Evolutionary conservation across 1,140 invertebrate species (phyloP).

Genomic region (Drosophila punjabiensis): DNA sequence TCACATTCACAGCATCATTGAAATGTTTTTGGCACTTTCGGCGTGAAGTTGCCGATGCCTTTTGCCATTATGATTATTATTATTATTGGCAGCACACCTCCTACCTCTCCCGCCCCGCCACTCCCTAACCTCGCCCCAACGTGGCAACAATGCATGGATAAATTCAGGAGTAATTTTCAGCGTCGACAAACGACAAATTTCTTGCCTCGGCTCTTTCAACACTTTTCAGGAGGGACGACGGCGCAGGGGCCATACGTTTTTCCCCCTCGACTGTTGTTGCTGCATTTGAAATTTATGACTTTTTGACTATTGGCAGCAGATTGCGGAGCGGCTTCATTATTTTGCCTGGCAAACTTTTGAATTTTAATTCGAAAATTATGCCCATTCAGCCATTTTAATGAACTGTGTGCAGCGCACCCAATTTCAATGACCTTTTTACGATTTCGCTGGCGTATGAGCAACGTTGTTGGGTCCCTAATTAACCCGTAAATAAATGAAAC

Average conservation of each 20-base stretch:
- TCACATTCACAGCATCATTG: slow-evolving; percentile 63
- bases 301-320: slow-evolving; percentile 84
- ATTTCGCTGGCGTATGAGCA: slow-evolving; percentile 59
- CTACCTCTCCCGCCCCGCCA: background rate
- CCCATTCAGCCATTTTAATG: slow-evolving; percentile 61
- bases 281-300: slow-evolving; percentile 81
- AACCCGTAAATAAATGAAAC: slow-evolving; percentile 53
- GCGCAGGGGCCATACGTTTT: slow-evolving; percentile 60
- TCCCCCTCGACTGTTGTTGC: slow-evolving; percentile 53
- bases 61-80: slow-evolving; percentile 77
- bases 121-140: background rate
- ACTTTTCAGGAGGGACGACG: slow-evolving; percentile 41
- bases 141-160: slow-evolving; percentile 72
- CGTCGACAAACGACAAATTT: slow-evolving; percentile 63
- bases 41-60: slow-evolving; percentile 67
- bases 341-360: slow-evolving; percentile 78
- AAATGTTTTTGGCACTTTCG: slow-evolving; percentile 82
- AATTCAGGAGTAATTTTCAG: slow-evolving; percentile 62
- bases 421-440: slow-evolving; percentile 66
- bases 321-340: slow-evolving; percentile 76
- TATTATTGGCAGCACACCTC: slow-evolving; percentile 66
- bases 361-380: slow-evolving; percentile 83
- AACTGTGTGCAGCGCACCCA: slow-evolving; percentile 42
- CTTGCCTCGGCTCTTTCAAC: slow-evolving; percentile 63
- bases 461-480: slow-evolving; percentile 60